Base-by-base conservation (phyloP, 1,140 invertebrate species). In the Agrypnia vestita region DNA sequence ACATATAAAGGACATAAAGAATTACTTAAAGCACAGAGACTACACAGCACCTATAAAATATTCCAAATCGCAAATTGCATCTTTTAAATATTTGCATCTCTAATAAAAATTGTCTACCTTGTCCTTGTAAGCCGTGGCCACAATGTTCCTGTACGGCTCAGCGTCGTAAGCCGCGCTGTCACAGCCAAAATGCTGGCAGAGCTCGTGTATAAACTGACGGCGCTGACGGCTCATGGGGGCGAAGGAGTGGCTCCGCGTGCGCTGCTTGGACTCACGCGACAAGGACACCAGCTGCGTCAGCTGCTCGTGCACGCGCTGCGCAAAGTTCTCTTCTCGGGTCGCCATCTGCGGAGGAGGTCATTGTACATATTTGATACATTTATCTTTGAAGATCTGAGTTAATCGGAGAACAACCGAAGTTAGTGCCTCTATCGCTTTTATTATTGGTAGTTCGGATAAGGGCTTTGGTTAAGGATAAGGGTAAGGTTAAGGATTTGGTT, bases 131-230 rank as follows among this genome's bases (percentile, higher is more conserved):
- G 97, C 98, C 19, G 96, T 98, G 7, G 95, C 97, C 25, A 98
- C 96, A 11, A 99, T 94, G 90, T 98, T 99, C 78, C 97, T 91
- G 85, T 98, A 98, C 0, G 97, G 97, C 86, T 99, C 97, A 43
- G 94, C 92, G 89, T 99, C 98, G 86, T 98, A 98, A 61, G 97
- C 96, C 61, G 96, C 93, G 79, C 96, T 97, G 85, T 97, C 94
- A 84, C 97, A 96, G 3, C 97, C 97, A 91, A 99, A 99, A 86
- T 96, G 95, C 85, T 97, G 95, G 81, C 96, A 97, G 84, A 97
- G 93, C 85, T 99, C 97, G 86, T 98, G 97, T 9, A 99, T 93
- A 83, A 98, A 94, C 84, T 94, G 92, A 11, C 98, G 91, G 85
- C 98, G 97, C 78, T 97, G 95, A 13, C 95, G 91, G 85, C 97